Evolutionary conservation across 2,888 invertebrate species (phyloP).

Genomic region (Agrilus cyanescens): DNA sequence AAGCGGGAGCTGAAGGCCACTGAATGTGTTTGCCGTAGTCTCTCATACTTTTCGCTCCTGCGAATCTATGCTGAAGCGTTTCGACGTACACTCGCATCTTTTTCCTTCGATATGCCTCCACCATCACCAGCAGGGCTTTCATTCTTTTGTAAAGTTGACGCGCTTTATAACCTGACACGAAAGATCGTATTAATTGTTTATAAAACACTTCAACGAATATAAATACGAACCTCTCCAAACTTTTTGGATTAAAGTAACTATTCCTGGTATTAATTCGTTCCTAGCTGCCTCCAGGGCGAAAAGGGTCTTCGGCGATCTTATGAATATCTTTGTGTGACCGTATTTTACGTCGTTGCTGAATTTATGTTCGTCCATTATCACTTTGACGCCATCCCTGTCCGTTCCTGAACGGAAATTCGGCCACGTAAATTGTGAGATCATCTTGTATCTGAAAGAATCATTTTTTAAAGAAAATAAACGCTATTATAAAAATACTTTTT

Average conservation of each 20-base stretch:
- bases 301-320: conserved; percentile 82
- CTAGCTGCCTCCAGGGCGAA: conserved; percentile 81
- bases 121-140: conserved; percentile 74
- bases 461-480: neutral
- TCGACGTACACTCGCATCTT: conserved; percentile 63
- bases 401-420: conserved; percentile 77
- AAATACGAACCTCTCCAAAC: conserved; percentile 62
- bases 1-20: conserved; percentile 74
- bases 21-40: conserved; percentile 66
- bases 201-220: too few relatives aligned
- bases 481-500: neutral
- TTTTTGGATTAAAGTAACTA: conserved; percentile 89
- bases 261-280: conserved; percentile 77
- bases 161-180: conserved; percentile 34
- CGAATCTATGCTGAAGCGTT: conserved; percentile 51
- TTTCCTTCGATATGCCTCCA: conserved; percentile 66
- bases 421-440: conserved; percentile 94
- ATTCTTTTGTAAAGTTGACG: conserved; percentile 71
- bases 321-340: conserved; percentile 93
- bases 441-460: conserved; percentile 66
- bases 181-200: neutral
- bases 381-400: conserved; percentile 73
- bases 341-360: conserved; percentile 78
- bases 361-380: conserved; percentile 70
- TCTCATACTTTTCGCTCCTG: conserved; percentile 48